phyloP scores from a whole-genome alignment of 1,140 invertebrate species.

The Ceratitis capitata region DNA sequence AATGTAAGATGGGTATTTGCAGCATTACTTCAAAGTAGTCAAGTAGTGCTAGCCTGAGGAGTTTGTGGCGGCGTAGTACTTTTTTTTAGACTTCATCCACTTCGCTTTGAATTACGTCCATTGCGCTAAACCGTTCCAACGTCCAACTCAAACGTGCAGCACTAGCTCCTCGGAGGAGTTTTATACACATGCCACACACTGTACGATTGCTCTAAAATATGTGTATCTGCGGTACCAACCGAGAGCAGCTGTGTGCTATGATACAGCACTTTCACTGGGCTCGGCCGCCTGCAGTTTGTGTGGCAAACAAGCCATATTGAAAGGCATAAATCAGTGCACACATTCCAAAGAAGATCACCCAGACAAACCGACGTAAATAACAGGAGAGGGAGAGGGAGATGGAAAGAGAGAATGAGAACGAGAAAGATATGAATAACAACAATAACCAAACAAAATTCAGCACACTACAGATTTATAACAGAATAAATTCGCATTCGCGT shows the following conservation, averaged over 20 bases:
- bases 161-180: no score
- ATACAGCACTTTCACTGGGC: not conserved
- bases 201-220: not conserved
- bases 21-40: no score
- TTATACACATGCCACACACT: not conserved
- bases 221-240: not conserved
- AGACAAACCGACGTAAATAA: not conserved
- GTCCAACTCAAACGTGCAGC: no score
- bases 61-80: no score
- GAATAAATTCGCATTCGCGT: constrained; percentile 18
- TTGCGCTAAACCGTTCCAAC: no score
- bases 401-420: no score
- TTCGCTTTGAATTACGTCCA: no score
- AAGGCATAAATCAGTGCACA: constrained; percentile 26
- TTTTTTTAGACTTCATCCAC: no score
- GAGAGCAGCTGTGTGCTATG: not conserved
- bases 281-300: not conserved
- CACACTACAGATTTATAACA: not conserved
- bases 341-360: not conserved
- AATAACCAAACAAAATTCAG: not conserved
- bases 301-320: not conserved
- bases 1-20: no score
- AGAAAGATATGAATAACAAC: not conserved
- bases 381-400: no score
- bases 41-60: no score